These are phyloP conservation scores for Narcine bancroftii DNA, from an alignment of 2,113 vertebrate species.

Conservation along the genomic window DNA sequence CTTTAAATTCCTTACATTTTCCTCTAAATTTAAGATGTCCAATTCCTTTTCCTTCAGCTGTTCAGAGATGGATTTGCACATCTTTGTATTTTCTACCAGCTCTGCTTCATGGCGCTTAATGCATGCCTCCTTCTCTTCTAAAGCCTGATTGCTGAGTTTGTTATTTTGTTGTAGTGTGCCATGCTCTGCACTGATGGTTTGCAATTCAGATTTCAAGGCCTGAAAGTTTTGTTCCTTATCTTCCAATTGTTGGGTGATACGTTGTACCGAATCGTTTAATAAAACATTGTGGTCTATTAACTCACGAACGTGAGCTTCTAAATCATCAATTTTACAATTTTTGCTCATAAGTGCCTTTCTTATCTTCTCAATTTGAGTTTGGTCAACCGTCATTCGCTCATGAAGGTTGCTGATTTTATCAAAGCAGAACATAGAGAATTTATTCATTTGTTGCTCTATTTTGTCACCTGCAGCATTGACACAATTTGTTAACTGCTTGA, in stretches of 20 bases:
- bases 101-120: slow-evolving; percentile 72
- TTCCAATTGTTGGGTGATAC: slow-evolving; percentile 63
- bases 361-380: slow-evolving; percentile 54
- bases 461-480: slow-evolving; percentile 58
- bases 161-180: slow-evolving; percentile 63
- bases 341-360: slow-evolving; percentile 60
- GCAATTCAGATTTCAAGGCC: slow-evolving; percentile 63
- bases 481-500: slow-evolving; percentile 53
- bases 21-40: slow-evolving; percentile 60
- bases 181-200: slow-evolving; percentile 58
- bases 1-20: slow-evolving; percentile 62
- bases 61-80: slow-evolving; percentile 61
- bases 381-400: slow-evolving; percentile 57
- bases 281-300: slow-evolving; percentile 57
- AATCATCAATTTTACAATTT: slow-evolving; percentile 54
- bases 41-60: slow-evolving; percentile 63
- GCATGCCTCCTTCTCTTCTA: slow-evolving; percentile 69
- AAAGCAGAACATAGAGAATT: slow-evolving; percentile 60
- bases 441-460: slow-evolving; percentile 56
- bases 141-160: slow-evolving; percentile 58
- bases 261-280: slow-evolving; percentile 63
- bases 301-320: slow-evolving; percentile 67
- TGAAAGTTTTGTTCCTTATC: slow-evolving; percentile 65
- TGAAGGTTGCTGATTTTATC: slow-evolving; percentile 54
- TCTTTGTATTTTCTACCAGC: slow-evolving; percentile 60